A percentile compares a stretch with the other conserved stretches of the same genome.
Conservation (phyloP, 2,113 vertebrate species). For the Ptyas mucosa region DNA sequence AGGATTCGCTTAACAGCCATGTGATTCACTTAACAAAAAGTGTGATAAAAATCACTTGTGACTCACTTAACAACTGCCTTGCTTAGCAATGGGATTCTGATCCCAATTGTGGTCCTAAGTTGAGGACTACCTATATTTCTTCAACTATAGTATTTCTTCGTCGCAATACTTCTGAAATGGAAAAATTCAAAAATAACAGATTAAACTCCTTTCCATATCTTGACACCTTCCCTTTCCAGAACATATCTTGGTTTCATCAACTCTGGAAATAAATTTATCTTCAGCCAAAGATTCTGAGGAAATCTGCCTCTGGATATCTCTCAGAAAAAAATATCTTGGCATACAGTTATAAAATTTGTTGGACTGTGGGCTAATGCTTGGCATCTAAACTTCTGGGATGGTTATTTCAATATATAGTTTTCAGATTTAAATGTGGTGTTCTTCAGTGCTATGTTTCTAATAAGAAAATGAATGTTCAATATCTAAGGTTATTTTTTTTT, state of each 20-base stretch:
- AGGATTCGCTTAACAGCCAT: neutral
- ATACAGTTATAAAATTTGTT: neutral
- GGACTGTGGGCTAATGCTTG: neutral
- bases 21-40: neutral
- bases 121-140: neutral
- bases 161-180: neutral
- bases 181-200: neutral
- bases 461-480: neutral
- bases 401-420: neutral
- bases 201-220: neutral
- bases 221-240: neutral
- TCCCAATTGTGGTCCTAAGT: neutral
- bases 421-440: neutral
- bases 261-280: neutral
- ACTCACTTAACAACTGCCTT: neutral
- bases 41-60: neutral
- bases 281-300: neutral
- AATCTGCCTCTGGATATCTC: neutral
- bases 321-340: neutral
- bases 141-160: too few relatives aligned
- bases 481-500: neutral
- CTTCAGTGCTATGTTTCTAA: neutral
- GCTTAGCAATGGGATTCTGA: neutral
- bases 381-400: neutral
- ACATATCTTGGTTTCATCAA: neutral